Percentiles rank a stretch among this genome's conserved stretches.
These are phyloP conservation scores for Protobothrops mucrosquamatus DNA, from an alignment of 2,113 vertebrate genomes.

Conservation along the genomic window DNA sequence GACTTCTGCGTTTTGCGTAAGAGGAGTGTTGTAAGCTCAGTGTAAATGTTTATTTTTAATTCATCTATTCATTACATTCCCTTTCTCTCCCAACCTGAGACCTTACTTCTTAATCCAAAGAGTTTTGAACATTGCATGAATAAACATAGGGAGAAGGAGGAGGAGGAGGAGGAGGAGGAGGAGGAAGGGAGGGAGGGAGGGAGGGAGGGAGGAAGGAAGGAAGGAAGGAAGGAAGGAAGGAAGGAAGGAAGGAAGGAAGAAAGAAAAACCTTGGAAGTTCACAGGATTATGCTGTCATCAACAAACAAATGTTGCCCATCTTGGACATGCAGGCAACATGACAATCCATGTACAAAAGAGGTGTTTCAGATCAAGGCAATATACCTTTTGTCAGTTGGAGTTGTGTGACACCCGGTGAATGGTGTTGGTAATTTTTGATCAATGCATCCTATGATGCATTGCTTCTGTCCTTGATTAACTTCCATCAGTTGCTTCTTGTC, in stretches of 20 bases:
- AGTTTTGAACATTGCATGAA: neutral
- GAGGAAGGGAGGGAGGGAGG: too few relatives aligned
- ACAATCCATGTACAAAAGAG: neutral
- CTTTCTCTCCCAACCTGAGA: neutral
- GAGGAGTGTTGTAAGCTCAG: fast-evolving
- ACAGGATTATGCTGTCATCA: neutral
- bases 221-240: too few relatives aligned
- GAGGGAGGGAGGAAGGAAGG: too few relatives aligned
- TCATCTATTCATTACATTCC: neutral
- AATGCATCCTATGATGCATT: too few relatives aligned
- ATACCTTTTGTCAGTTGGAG: neutral
- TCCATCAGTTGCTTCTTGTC: too few relatives aligned
- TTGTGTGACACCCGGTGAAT: too few relatives aligned
- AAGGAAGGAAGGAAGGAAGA: too few relatives aligned
- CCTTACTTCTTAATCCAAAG: neutral
- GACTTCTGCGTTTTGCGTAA: neutral
- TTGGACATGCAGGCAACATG: neutral
- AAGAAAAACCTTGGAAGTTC: neutral
- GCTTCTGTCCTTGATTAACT: too few relatives aligned
- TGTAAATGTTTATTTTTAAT: neutral
- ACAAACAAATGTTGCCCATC: neutral
- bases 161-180: too few relatives aligned
- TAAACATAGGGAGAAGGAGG: neutral
- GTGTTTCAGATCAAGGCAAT: neutral
- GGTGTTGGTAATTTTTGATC: too few relatives aligned